Evolutionary conservation across 2,113 vertebrate genomes (phyloP), one percentile per base, ranked within the genome.

Genomic region (Cynoglossus semilaevis): DNA sequence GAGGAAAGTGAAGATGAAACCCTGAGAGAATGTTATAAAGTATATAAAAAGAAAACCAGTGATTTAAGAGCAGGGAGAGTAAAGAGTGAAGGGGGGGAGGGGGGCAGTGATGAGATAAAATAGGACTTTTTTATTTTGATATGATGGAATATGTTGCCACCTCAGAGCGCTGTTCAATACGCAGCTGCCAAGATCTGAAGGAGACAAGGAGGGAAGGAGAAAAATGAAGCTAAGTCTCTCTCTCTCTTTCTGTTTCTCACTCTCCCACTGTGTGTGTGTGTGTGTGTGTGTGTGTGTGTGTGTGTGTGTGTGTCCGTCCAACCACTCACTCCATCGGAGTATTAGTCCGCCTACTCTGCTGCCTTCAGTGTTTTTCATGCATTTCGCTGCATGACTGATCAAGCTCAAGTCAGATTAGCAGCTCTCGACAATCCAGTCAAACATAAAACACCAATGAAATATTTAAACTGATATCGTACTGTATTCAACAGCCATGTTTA

Each of bases 91-190:
- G 35, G 48, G 54, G 62, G 44, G 54, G 70, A 70, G 34, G 15
- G 48, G 10, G 42, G 67, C 18, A 38, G 51, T 15, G 47, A 65
- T 45, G 37, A 55, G 58, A 69, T 79, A 75, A 76, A 82, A 77
- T 70, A 53, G 69, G 60, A 71, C 69, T 68, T 74, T 72, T 83
- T 80, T 55, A 70, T 72, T 74, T 73, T 51, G 62, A 75, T 82
- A 77, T 81, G 75, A 85, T 87, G 64, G 70, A 82, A 80, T 66
- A 64, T 66, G 55, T 77, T 78, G 50, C 61, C 41, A 14, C 70
- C 72, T 44, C 63, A 71, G 59, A 82, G 71, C 72, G 75, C 74
- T 75, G 72, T 74, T 80, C 80, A 80, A 67, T 83, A 83, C 72
- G 70, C 47, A 14, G 35, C 67, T 82, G 58, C 41, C 7, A 38